Conservation (phyloP, 2,113 vertebrate genomes). For the Mohoua ochrocephala region DNA sequence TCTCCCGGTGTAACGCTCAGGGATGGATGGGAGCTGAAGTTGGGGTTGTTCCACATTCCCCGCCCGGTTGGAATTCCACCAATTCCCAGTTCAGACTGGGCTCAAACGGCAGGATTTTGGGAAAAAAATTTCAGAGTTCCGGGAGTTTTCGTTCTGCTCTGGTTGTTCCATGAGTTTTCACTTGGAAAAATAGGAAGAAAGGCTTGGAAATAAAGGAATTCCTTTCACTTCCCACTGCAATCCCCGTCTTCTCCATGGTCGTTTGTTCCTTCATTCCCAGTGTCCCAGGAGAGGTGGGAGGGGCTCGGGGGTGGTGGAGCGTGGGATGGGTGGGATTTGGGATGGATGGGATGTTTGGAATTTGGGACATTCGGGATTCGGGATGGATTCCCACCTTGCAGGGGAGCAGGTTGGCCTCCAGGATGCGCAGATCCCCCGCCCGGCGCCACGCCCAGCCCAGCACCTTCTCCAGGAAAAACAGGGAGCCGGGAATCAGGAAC, state of each 20-base stretch:
- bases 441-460: conserved; percentile 70
- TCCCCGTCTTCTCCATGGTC: fast-evolving
- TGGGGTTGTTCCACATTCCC: not conserved
- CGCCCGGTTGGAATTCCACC: fast-evolving
- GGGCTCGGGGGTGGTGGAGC: not conserved
- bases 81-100: too few relatives aligned
- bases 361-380: not conserved
- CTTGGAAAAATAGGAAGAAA: not conserved
- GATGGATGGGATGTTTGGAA: too few relatives aligned
- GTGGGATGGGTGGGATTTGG: not conserved
- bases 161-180: fast-evolving
- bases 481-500: conserved; percentile 79
- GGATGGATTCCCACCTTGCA: conserved; percentile 75
- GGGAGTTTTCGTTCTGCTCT: not conserved
- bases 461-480: conserved; percentile 83
- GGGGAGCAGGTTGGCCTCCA: conserved; percentile 85
- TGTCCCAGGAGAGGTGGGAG: not conserved
- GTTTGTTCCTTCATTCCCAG: fast-evolving
- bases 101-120: fast-evolving
- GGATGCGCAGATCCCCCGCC: conserved; percentile 73
- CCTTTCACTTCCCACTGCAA: fast-evolving
- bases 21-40: not conserved
- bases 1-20: fast-evolving
- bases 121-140: fast-evolving
- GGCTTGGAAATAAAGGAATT: not conserved